Evolutionary conservation across 2,113 vertebrate species (phyloP).

Genomic region (Pachypanchax playfairii): DNA sequence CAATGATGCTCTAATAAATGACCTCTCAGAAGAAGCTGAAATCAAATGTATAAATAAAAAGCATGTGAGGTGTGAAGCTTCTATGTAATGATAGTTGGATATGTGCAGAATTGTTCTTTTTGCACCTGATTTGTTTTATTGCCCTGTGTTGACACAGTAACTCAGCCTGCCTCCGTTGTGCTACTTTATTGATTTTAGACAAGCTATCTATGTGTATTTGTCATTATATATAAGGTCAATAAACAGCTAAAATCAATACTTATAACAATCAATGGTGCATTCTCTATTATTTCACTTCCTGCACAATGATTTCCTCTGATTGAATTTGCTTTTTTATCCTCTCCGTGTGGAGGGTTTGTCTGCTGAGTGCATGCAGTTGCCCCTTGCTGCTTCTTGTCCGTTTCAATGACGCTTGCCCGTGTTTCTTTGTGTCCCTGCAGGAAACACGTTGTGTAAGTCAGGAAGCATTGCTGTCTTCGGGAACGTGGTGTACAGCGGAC

Average conservation of each 20-base stretch:
- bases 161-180: conserved; percentile 13
- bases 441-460: conserved; percentile 78
- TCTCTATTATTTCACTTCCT: conserved; percentile 60
- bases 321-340: conserved; percentile 35
- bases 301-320: conserved; percentile 60
- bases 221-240: conserved; percentile 60
- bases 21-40: not conserved
- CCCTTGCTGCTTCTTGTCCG: conserved; percentile 38
- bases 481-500: conserved; percentile 77
- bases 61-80: not conserved
- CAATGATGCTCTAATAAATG: not conserved
- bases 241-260: conserved; percentile 62
- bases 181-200: conserved; percentile 37
- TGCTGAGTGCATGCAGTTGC: not conserved
- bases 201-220: conserved; percentile 43
- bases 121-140: conserved; percentile 13
- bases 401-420: conserved; percentile 47
- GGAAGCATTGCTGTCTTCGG: conserved; percentile 78
- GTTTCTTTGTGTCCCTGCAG: conserved; percentile 56
- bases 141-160: not conserved
- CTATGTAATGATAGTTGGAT: not conserved
- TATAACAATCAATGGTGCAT: conserved; percentile 61
- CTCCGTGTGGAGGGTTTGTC: not conserved
- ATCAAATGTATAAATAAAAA: not conserved
- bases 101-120: not conserved